phyloP scores from a whole-genome alignment of 1,140 invertebrate genomes.

The Monomorium pharaonis region DNA sequence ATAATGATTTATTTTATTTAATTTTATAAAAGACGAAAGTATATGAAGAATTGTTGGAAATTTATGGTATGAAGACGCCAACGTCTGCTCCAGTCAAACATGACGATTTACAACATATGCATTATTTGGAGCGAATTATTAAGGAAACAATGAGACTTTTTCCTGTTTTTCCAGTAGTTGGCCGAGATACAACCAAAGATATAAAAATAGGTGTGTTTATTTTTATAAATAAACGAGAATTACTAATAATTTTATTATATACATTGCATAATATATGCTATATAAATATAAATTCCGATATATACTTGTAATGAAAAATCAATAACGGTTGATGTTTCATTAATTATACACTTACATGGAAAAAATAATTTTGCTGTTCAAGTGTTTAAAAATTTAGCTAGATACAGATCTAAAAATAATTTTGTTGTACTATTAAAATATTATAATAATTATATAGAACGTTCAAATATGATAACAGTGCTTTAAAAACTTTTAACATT shows the following conservation, averaged over 20 bases:
- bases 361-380: too few relatives aligned
- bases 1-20: background rate
- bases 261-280: too few relatives aligned
- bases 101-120: constrained; percentile 87
- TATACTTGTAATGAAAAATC: too few relatives aligned
- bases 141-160: constrained; percentile 88
- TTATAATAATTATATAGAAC: too few relatives aligned
- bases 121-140: constrained; percentile 88
- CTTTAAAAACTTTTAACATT: too few relatives aligned
- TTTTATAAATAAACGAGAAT: background rate
- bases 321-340: too few relatives aligned
- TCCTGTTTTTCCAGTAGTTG: constrained; percentile 86
- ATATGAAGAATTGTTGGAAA: constrained; percentile 80
- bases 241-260: background rate
- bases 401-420: too few relatives aligned
- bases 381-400: too few relatives aligned
- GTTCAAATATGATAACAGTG: too few relatives aligned
- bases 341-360: too few relatives aligned
- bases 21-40: constrained; percentile 84
- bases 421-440: too few relatives aligned
- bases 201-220: background rate
- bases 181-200: constrained; percentile 81
- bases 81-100: constrained; percentile 69
- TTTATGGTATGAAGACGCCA: constrained; percentile 82
- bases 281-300: too few relatives aligned